Base-by-base conservation (phyloP, 2,888 invertebrate genomes). In the Baccha elongata region DNA sequence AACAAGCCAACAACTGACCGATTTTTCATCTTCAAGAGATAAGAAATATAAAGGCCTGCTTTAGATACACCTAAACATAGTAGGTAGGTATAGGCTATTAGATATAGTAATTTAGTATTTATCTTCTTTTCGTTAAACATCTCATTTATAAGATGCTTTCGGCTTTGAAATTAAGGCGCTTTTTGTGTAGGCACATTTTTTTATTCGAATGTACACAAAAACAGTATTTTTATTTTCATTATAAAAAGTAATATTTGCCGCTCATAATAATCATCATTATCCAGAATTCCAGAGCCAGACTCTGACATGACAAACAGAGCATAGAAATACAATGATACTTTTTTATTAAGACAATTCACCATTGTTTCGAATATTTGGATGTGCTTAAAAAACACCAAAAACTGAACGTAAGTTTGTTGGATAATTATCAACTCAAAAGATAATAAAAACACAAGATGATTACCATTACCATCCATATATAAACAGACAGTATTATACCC, bases 401-500 rank as follows among this genome's bases (percentile, higher is more conserved):
- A 23, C 50, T 29, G 21, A 40, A 10, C 6, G 10, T 23, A 32
- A 48, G 68, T 68, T 75, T 71, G 67, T 44, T 62, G 67, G 71
- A 76, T 81, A 71, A 75, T 69, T 71, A 76, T 48, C 62, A 76
- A 81, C 53, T 62, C 67, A 48, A 72, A 78, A 67, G 67, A 58
- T 35, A 80, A 67, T 68, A 73, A 67, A 42, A 71, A 76, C 79
- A 65, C 67, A 42, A 35, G 68, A 75, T 64, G 75, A 81, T 75
- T 69, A 1, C 29, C 29, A 32, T 8, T 1, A 5, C 5, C 29
- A 32, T 4, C 29, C 29, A 32, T 4, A 32, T 8, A n/a, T n/a
- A n/a, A 13, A 37, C 37, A 37, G 35, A 35, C 35, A 11, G 10
- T 11, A 35, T 3, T 40, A 13, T 29, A 32, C 29, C 29, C 29